These are phyloP conservation scores for Anthrax anthrax DNA, from an alignment of 2,888 invertebrate species.

Conservation along the genomic window DNA sequence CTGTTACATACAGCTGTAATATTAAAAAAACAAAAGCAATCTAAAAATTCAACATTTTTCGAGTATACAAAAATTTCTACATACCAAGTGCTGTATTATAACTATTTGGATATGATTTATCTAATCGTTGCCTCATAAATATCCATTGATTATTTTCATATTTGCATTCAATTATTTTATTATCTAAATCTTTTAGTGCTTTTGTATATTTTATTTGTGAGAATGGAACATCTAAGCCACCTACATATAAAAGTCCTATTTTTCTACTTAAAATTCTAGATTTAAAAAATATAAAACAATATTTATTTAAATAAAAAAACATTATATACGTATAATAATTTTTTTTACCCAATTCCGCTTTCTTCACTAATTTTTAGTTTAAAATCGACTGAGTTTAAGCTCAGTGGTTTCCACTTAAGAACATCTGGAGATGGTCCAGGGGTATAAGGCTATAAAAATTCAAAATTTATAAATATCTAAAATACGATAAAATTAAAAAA, in stretches of 20 bases:
- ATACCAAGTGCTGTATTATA: constrained; percentile 66
- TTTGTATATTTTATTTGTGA: constrained; percentile 64
- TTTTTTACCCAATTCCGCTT: constrained; percentile 54
- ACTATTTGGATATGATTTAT: constrained; percentile 93
- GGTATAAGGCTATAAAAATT: constrained; percentile 53
- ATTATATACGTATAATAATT: background rate
- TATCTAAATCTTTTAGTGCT: constrained; percentile 61
- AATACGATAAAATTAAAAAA: constrained; percentile 5
- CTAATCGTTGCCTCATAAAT: constrained; percentile 89
- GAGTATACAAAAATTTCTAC: constrained; percentile 3
- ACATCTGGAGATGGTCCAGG: constrained; percentile 71
- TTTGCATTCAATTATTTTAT: constrained; percentile 93
- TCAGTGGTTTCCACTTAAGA: constrained; percentile 94
- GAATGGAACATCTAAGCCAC: constrained; percentile 52
- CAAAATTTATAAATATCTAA: background rate
- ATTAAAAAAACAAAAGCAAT: constrained; percentile 1
- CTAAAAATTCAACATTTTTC: constrained; percentile 5
- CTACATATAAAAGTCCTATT: constrained; percentile 66
- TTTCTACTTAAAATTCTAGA: constrained; percentile 50
- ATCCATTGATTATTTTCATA: constrained; percentile 71
- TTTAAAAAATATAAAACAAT: constrained; percentile 4
- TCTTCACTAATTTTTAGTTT: constrained; percentile 65
- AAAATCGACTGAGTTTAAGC: constrained; percentile 94
- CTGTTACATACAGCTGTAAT: constrained; percentile 66
- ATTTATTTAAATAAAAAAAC: constrained; percentile 1